A percentile compares a stretch with the other conserved stretches of the same genome.
These are phyloP conservation scores for Corapipo altera DNA, from an alignment of 2,113 vertebrate genomes.

Conservation along the genomic window DNA sequence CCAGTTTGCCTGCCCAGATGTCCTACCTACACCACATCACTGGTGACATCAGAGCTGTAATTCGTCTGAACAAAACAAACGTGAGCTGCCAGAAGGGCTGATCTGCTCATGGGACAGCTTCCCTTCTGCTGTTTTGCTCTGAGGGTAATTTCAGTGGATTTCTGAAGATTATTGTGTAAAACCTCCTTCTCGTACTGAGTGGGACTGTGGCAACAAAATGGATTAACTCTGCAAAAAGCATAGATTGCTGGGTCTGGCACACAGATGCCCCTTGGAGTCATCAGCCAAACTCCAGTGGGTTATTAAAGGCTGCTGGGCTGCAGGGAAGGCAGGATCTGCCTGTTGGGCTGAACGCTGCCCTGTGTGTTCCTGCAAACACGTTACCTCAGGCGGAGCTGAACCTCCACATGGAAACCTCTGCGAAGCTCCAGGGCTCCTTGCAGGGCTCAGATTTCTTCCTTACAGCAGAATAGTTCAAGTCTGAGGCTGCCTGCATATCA, in stretches of 20 bases:
- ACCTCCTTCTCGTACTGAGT: fast-evolving
- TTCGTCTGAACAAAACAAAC: background rate
- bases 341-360: fast-evolving
- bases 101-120: background rate
- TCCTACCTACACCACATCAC: background rate
- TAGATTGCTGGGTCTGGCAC: background rate
- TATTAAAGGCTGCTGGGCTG: background rate
- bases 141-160: background rate
- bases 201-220: background rate
- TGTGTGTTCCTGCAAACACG: fast-evolving
- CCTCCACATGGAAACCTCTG: background rate
- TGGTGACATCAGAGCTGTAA: background rate
- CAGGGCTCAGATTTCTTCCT: background rate
- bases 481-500: background rate
- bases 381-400: background rate
- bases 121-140: background rate
- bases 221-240: background rate
- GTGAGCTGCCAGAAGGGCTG: background rate
- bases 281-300: background rate
- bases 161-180: background rate
- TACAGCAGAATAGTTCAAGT: background rate
- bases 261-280: background rate
- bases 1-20: fast-evolving
- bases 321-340: background rate
- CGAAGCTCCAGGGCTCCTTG: background rate